phyloP scores from a whole-genome alignment of 2,113 vertebrate genomes.

The Hippocampus zosterae region DNA sequence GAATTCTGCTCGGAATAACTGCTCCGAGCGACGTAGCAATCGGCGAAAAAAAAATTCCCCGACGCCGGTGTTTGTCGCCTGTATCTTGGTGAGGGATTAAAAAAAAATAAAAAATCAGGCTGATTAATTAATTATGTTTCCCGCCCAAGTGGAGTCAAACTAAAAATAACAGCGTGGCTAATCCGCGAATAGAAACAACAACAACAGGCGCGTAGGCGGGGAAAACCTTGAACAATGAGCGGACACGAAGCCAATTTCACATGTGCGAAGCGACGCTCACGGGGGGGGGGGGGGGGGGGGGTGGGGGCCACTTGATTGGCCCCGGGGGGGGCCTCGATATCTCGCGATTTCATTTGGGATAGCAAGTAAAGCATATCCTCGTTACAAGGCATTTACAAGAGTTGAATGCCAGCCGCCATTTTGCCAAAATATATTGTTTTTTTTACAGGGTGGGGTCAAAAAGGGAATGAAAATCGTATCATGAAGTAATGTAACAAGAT shows the following conservation, averaged over 20 bases:
- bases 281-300: slow-evolving; percentile 9
- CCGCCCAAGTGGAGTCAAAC: slow-evolving; percentile 43
- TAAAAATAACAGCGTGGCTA: slow-evolving; percentile 32
- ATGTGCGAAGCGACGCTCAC: slow-evolving; percentile 10
- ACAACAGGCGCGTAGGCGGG: slow-evolving; percentile 48
- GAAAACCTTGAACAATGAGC: slow-evolving; percentile 47
- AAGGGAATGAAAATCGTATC: too few species aligned
- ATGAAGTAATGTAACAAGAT: too few species aligned
- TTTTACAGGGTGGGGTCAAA: not conserved
- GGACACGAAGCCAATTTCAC: slow-evolving; percentile 47
- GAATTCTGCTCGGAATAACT: not conserved
- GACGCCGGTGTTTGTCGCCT: slow-evolving; percentile 34
- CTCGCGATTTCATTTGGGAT: slow-evolving; percentile 57
- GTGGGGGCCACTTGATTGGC: slow-evolving; percentile 47
- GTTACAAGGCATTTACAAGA: slow-evolving; percentile 64
- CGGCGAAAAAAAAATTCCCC: too few species aligned
- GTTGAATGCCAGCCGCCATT: slow-evolving; percentile 48
- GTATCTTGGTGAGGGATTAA: slow-evolving; percentile 44
- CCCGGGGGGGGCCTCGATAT: slow-evolving; percentile 54
- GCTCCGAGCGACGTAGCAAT: not conserved
- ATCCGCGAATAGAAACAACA: slow-evolving; percentile 44
- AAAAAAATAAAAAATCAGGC: slow-evolving; percentile 1
- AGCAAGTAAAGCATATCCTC: slow-evolving; percentile 55
- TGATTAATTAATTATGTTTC: slow-evolving; percentile 39
- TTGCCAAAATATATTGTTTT: slow-evolving; percentile 37